Evolutionary conservation across 1,140 invertebrate species (phyloP), one percentile per base, ranked within the genome.

Genomic region (Cyclina sinensis): DNA sequence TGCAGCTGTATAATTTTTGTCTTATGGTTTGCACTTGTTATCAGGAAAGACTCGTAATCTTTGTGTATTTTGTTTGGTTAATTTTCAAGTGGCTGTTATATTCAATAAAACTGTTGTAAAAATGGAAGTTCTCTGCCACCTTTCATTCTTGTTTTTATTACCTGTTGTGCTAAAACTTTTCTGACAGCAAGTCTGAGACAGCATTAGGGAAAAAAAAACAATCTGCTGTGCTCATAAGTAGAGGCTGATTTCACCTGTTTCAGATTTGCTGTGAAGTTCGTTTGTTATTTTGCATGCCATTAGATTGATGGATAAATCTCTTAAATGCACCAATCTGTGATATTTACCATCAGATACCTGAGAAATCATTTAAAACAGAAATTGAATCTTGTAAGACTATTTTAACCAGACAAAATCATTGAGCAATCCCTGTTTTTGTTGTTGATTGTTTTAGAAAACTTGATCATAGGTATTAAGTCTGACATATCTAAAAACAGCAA

Each of bases 141-240:
- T 81, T 39, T 81, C 79, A 81, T 57, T 81, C 59, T 74, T 30
- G 27, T 65, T 30, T n/a, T 78, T 78, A 78, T 73, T 78, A 39
- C 79, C 54, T 81, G 51, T 81, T 81, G 79, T 81, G 79, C 79
- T 81, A 78, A 78, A 78, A 78, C 43, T 78, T 78, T 51, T 78
- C 74, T 78, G 12, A 37, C 30, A 37, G 65, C 27, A 35, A 35
- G 11, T 51, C 54, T 54, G 74, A 35, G 9, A 35, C 65, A 18
- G 65, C 16, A 27, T 35, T n/a, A 24, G n/a, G 57, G 57, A 27
- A 62, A 27, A 11, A n/a, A 62, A 11, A n/a, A 62, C 14, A 24
- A 18, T 4, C 24, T 30, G 21, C 21, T 37, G 12, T 70, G 35
- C 32, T 37, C 32, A 37, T 70, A 21, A 5, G 4, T 27, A 62